Base-by-base conservation (phyloP, 2,113 vertebrate genomes). In the Trachemys scripta region DNA sequence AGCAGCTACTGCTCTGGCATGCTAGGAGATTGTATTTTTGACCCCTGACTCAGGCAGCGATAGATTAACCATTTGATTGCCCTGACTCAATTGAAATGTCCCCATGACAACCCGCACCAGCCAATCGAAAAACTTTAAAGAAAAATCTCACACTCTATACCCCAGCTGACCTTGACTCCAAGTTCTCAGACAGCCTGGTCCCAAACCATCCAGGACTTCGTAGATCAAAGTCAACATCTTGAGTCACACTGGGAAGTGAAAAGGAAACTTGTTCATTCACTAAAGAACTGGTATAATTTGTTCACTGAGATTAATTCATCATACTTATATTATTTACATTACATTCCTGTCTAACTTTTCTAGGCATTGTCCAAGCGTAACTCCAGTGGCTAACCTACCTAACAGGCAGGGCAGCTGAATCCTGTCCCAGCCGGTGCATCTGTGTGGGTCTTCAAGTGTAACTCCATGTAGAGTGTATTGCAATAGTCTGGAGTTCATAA, bases 241-340 rank as follows among this genome's bases (percentile, higher is more conserved):
- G 59, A 92, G 90, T 5, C 51, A 90, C n/a, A 59, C 54, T 86
- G 89, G 50, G 59, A 84, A 92, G 78, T 7, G 90, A 94, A 95
- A 94, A 35, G 1, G 91, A 57, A 95, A 88, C 0, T 1, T 51
- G 5, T 90, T 22, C 3, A n/a, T 85, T 29, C 54, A 79, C 72
- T 24, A 45, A 42, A 75, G 72, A 42, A 75, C 72, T 24, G 65
- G 35, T 22, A 8, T 72, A 72, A 38, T 72, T 38, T 72, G 38
- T 22, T 42, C 72, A 8, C 11, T 22, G n/a, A 7, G 38, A 42
- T 75, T 38, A 24, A 42, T 75, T 25, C 22, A 45, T 45, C 72
- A 75, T 42, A 22, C 10, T 24, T 42, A 42, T 45, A 45, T 45
- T 75, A 75, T 45, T 75, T 45, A 75, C 20, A 75, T 42, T 62